Evolutionary conservation across 2,113 vertebrate genomes (phyloP), one percentile per base, ranked within the genome.

Genomic region (Malurus alboscapulatus): DNA sequence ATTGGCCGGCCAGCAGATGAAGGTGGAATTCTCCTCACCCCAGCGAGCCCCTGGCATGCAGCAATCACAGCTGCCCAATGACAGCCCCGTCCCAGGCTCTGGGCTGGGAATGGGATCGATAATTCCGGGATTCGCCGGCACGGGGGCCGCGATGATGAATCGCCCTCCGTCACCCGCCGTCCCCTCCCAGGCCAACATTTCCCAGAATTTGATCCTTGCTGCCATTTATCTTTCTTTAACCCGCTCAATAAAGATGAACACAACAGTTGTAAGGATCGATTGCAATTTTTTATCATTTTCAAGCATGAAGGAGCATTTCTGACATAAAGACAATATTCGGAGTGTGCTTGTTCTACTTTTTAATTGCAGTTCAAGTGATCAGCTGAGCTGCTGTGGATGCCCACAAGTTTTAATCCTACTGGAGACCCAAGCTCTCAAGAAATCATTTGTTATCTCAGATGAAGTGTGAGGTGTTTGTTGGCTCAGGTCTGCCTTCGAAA

Each of bases 191-290:
- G 94, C 97, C 97, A 97, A 96, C 97, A 96, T 91, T 91, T 94
- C 97, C 97, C 93, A 93, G 98, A 96, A 97, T 98, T 96, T 97
- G 93, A 98, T 98, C 97, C 97, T 93, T 94, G 95, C 92, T 88
- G 96, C 67, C 85, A 98, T 98, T 98, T 98, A 97, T 98, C 98
- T 98, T 98, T 96, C 98, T 98, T 97, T 97, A 59, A 94, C 92
- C 93, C 84, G 95, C 97, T 98, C 98, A 97, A 98, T 98, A 98
- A 98, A 98, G 97, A 98, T 98, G 98, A 98, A 98, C 97, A 98
- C 90, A 97, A 98, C 97, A 97, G 97, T 97, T 98, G 97, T 98
- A 97, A 88, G 93, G 97, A 98, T 98, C 97, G 97, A 98, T 98
- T 92, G 97, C 91, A 96, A 97, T 98, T 98, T 98, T 98, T 98